Evolutionary conservation across 1,140 invertebrate genomes (phyloP).

Genomic region (Oncopeltus fasciatus): DNA sequence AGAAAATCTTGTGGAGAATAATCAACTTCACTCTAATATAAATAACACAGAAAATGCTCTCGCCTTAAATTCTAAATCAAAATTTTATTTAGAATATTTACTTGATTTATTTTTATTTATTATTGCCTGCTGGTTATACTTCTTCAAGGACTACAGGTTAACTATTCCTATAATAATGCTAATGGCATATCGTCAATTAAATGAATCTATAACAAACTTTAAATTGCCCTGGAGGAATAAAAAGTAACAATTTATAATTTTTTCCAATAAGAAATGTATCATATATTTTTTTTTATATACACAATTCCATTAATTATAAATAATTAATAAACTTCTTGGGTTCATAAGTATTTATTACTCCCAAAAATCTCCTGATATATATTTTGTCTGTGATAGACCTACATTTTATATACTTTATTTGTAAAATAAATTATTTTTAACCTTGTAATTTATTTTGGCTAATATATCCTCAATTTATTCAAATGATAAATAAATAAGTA

Average conservation of each 20-base stretch:
- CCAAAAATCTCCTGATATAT: no score
- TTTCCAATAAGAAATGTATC: no score
- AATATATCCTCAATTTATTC: neutral
- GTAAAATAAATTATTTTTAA: neutral
- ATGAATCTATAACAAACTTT: slow-evolving; percentile 36
- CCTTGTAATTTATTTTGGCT: neutral
- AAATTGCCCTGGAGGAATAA: neutral
- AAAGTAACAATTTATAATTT: neutral
- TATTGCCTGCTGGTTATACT: slow-evolving; percentile 58
- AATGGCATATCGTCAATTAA: slow-evolving; percentile 56
- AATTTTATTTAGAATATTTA: slow-evolving; percentile 20
- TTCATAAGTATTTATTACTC: no score
- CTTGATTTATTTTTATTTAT: slow-evolving; percentile 27
- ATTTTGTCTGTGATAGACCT: no score
- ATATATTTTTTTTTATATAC: no score
- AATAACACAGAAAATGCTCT: no score
- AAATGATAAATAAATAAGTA: no score
- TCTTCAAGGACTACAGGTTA: slow-evolving; percentile 59
- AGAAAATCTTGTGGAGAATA: no score
- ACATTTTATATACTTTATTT: no score
- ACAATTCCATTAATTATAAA: no score
- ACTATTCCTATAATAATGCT: slow-evolving; percentile 59
- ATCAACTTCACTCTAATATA: no score
- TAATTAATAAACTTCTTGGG: no score
- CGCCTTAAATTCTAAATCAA: slow-evolving; percentile 19